Conservation (phyloP, 1,140 invertebrate genomes). For the Calycopis cecrops region DNA sequence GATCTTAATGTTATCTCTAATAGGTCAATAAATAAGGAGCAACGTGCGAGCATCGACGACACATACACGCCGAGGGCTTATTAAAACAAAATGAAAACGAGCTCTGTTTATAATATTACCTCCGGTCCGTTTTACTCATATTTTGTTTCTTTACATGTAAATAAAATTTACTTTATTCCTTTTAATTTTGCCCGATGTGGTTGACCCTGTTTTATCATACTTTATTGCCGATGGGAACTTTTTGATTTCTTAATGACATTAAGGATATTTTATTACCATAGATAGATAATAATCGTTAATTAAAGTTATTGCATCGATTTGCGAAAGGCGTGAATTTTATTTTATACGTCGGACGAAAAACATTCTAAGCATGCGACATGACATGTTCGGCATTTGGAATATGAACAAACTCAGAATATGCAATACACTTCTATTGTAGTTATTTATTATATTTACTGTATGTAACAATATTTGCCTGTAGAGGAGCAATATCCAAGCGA, state of each 20-base stretch:
- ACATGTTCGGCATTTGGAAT: no score
- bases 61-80: slow-evolving; percentile 59
- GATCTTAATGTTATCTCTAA: slow-evolving; percentile 75
- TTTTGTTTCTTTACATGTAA: slow-evolving; percentile 23
- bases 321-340: slow-evolving; percentile 11
- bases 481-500: no score
- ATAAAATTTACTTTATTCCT: slow-evolving; percentile 15
- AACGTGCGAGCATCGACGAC: slow-evolving; percentile 72
- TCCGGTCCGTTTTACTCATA: slow-evolving; percentile 39
- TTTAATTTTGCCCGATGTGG: slow-evolving; percentile 4
- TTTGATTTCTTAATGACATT: slow-evolving; percentile 20
- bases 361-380: no score
- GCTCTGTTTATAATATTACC: slow-evolving; percentile 53
- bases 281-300: slow-evolving; percentile 13
- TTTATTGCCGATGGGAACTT: slow-evolving; percentile 14
- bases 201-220: slow-evolving; percentile 16
- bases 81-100: slow-evolving; percentile 64
- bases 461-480: no score
- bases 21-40: slow-evolving; percentile 73
- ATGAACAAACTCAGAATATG: no score
- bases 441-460: no score
- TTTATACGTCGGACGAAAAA: background rate
- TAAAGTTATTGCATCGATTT: slow-evolving; percentile 11
- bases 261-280: slow-evolving; percentile 16
- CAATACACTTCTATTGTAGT: no score